Evolutionary conservation across 2,113 vertebrate genomes (phyloP).

Genomic region (Chelonoidis abingdonii): DNA sequence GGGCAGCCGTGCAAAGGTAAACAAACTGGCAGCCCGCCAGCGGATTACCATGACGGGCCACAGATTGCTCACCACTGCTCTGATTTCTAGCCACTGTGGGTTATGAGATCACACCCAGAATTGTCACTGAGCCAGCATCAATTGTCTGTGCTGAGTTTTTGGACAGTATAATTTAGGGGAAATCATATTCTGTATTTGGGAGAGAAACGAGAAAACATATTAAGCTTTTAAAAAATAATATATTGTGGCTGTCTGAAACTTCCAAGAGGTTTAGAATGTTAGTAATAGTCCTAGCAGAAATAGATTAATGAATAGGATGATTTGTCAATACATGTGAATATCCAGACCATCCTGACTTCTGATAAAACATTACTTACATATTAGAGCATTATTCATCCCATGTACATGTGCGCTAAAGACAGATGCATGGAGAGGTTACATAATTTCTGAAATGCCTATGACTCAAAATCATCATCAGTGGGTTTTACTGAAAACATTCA

Average conservation of each 20-base stretch:
- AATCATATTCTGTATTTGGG: background rate
- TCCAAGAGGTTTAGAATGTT: background rate
- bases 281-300: background rate
- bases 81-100: background rate
- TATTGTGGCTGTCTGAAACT: background rate
- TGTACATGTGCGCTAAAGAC: background rate
- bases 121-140: background rate
- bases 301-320: background rate
- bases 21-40: no score
- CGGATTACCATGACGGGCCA: no score
- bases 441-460: background rate
- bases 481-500: background rate
- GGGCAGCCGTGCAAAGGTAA: no score
- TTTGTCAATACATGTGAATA: background rate
- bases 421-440: background rate
- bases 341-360: background rate
- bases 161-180: background rate
- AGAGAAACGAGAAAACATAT: background rate
- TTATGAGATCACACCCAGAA: background rate
- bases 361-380: background rate
- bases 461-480: fast-evolving
- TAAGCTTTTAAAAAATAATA: background rate
- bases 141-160: background rate
- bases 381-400: background rate
- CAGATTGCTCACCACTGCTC: background rate